Conservation (phyloP, 2,113 vertebrate species). For the Pelobates fuscus region DNA sequence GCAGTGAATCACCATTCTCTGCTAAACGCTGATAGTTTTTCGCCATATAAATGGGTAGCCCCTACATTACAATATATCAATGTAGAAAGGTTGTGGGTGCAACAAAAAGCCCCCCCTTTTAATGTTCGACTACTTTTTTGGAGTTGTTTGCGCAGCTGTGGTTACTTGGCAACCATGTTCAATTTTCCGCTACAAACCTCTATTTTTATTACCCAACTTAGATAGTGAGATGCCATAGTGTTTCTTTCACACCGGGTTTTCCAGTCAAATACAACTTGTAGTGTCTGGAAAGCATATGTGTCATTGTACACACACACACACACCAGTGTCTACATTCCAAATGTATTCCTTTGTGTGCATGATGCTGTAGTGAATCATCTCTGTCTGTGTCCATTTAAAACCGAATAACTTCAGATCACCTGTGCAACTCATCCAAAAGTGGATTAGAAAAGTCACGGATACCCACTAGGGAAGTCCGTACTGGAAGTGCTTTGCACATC, state of each 20-base stretch:
- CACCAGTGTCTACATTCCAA: not conserved
- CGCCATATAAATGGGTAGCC: too few species aligned
- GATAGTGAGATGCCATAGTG: slow-evolving; percentile 5
- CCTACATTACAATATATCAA: too few species aligned
- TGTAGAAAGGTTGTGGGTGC: too few species aligned
- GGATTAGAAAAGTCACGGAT: not conserved
- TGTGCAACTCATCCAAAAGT: not conserved
- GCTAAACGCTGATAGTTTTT: too few species aligned
- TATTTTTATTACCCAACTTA: too few species aligned
- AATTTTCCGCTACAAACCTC: too few species aligned
- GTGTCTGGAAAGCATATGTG: slow-evolving; percentile 15
- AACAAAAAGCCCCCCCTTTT: too few species aligned
- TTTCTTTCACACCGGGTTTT: not conserved
- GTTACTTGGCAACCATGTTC: too few species aligned
- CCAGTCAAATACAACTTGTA: not conserved
- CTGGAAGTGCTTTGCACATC: not conserved
- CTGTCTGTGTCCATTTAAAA: not conserved
- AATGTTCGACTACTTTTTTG: too few species aligned
- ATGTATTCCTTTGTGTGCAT: not conserved
- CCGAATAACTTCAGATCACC: not conserved
- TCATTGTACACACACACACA: not conserved
- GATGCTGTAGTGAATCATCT: slow-evolving; percentile 20
- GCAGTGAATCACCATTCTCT: too few species aligned
- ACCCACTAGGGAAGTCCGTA: not conserved
- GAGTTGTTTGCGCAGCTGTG: too few species aligned